phyloP scores from a whole-genome alignment of 2,797 vertebrate species.

The Argya squamiceps region DNA sequence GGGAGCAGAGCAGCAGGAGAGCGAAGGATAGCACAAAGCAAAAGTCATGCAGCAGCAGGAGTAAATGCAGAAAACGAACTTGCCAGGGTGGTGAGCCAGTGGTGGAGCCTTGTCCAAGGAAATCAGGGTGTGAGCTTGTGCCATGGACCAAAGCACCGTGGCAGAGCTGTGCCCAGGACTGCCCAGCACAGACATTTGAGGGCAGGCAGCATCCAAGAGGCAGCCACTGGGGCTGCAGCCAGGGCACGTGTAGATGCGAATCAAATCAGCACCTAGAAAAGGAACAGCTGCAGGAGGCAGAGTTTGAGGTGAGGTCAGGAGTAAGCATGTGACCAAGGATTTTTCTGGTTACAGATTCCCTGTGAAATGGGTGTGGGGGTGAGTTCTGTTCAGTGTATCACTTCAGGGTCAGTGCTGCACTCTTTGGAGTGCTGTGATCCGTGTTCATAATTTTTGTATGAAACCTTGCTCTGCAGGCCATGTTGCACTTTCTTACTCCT shows the following conservation, averaged over 20 bases:
- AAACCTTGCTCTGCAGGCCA: background rate
- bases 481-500: background rate
- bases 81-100: background rate
- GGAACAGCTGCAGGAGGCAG: background rate
- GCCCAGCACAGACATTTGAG: rapidly evolving
- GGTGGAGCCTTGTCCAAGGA: background rate
- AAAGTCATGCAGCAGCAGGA: background rate
- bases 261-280: background rate
- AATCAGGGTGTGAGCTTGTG: background rate
- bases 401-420: background rate
- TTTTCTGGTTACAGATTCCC: background rate
- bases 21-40: background rate
- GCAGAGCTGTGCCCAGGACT: background rate
- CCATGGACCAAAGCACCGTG: background rate
- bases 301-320: background rate
- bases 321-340: background rate
- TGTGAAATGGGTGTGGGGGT: background rate
- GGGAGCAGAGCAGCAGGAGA: background rate
- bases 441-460: background rate
- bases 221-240: background rate
- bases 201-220: background rate
- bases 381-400: background rate
- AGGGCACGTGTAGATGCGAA: rapidly evolving
- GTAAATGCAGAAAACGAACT: rapidly evolving
- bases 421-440: background rate